These are phyloP conservation scores for Clivina fossor DNA, from an alignment of 2,888 invertebrate genomes.

Conservation along the genomic window DNA sequence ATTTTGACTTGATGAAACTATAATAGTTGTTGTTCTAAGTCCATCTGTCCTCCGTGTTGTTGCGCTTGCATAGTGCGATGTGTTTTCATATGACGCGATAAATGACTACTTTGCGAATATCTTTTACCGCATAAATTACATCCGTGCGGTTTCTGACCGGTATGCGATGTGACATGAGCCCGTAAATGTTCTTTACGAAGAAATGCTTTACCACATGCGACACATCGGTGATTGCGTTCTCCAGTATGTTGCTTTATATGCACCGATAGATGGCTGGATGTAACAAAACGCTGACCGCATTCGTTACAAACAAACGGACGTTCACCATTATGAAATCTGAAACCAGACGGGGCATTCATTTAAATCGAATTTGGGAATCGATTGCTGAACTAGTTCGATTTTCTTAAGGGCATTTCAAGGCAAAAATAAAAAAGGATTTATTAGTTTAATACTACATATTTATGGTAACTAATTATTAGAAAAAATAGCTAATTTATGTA, in stretches of 20 bases:
- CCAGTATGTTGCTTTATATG: constrained; percentile 47
- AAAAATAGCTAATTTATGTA: no score
- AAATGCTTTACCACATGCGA: constrained; percentile 56
- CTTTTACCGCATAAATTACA: constrained; percentile 55
- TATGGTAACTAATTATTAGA: no score
- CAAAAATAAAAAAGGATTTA: no score
- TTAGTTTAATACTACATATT: no score
- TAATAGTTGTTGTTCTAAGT: no score
- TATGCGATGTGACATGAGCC: constrained; percentile 60
- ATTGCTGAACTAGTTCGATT: neutral
- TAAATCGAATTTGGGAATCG: no score
- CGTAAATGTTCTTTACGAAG: constrained; percentile 55
- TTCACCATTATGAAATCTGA: constrained; percentile 46
- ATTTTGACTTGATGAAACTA: no score
- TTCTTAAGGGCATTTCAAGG: no score
- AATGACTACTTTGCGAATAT: constrained; percentile 48
- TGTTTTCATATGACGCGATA: constrained; percentile 46
- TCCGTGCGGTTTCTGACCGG: constrained; percentile 61
- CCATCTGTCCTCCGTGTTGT: neutral
- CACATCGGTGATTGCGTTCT: constrained; percentile 50
- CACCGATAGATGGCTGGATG: constrained; percentile 46
- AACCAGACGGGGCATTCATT: no score
- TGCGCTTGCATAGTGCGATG: constrained; percentile 36
- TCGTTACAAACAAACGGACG: constrained; percentile 44
- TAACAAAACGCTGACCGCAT: constrained; percentile 46